These are phyloP conservation scores for Tuta absoluta DNA, from an alignment of 2,888 invertebrate genomes.

Conservation along the genomic window DNA sequence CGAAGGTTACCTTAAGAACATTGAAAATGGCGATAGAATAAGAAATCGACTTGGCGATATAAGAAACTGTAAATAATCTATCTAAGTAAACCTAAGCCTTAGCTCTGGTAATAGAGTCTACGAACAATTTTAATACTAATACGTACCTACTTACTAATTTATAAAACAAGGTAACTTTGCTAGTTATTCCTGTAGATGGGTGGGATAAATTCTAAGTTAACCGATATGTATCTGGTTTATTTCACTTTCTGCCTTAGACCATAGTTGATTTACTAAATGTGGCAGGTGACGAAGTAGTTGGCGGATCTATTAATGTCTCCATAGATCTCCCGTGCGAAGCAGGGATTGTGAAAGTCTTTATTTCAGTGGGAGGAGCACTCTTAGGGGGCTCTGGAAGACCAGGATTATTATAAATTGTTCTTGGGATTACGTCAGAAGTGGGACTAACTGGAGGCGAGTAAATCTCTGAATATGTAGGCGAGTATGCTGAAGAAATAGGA, in stretches of 20 bases:
- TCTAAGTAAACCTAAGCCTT: too few relatives aligned
- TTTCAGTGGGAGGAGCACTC: slow-evolving; percentile 67
- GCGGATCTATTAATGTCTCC: slow-evolving; percentile 74
- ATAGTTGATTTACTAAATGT: slow-evolving; percentile 74
- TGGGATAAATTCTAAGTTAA: not conserved
- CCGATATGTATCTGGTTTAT: not conserved
- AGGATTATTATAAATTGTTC: slow-evolving; percentile 64
- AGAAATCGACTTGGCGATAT: not conserved
- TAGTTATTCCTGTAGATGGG: not conserved
- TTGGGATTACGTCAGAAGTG: slow-evolving; percentile 68
- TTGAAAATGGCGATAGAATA: not conserved
- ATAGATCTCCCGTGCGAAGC: slow-evolving; percentile 68
- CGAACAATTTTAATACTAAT: too few relatives aligned
- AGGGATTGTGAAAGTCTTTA: slow-evolving; percentile 72
- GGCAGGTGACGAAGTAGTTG: slow-evolving; percentile 55
- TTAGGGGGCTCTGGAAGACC: slow-evolving; percentile 69
- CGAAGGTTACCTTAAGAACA: not conserved
- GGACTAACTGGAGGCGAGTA: slow-evolving; percentile 76
- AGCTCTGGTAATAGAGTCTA: too few relatives aligned
- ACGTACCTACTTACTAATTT: not conserved
- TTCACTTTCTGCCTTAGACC: slow-evolving; percentile 51
- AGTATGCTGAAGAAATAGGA: slow-evolving; percentile 71
- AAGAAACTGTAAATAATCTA: too few relatives aligned
- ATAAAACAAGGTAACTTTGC: not conserved
- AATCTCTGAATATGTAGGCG: slow-evolving; percentile 77